Evolutionary conservation across 1,140 invertebrate genomes (phyloP).

Genomic region (Lethrus apterus): DNA sequence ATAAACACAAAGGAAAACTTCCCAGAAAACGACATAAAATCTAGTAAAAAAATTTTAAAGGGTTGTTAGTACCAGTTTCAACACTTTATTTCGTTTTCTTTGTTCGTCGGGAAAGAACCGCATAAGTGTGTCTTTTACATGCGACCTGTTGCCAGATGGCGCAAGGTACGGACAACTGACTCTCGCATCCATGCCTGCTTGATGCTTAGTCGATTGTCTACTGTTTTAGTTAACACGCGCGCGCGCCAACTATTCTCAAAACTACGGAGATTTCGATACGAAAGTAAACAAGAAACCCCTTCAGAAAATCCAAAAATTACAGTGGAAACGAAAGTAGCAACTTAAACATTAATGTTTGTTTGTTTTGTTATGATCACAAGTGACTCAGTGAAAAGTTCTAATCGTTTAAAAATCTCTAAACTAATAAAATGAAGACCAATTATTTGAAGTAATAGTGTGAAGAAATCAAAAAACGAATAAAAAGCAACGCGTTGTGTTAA

Average conservation of each 20-base stretch:
- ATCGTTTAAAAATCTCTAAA: too few species aligned
- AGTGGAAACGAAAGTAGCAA: too few species aligned
- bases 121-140: slow-evolving; percentile 13
- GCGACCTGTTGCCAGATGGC: slow-evolving; percentile 31
- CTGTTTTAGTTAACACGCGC: slow-evolving; percentile 32
- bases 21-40: slow-evolving; percentile 6
- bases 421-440: too few species aligned
- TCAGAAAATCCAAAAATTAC: too few species aligned
- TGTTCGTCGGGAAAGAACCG: not conserved
- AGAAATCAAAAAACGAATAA: not conserved
- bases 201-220: slow-evolving; percentile 37
- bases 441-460: not conserved
- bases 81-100: slow-evolving; percentile 14
- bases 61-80: slow-evolving; percentile 20
- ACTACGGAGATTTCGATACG: slow-evolving; percentile 16
- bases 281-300: slow-evolving; percentile 16
- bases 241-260: slow-evolving; percentile 17
- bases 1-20: not conserved
- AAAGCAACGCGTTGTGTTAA: not conserved
- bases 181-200: slow-evolving; percentile 25
- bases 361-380: too few species aligned
- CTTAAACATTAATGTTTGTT: too few species aligned
- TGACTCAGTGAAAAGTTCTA: too few species aligned
- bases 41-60: slow-evolving; percentile 14
- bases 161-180: slow-evolving; percentile 28